Conservation (phyloP, 2,113 vertebrate species). For the Rhombomys opimus region DNA sequence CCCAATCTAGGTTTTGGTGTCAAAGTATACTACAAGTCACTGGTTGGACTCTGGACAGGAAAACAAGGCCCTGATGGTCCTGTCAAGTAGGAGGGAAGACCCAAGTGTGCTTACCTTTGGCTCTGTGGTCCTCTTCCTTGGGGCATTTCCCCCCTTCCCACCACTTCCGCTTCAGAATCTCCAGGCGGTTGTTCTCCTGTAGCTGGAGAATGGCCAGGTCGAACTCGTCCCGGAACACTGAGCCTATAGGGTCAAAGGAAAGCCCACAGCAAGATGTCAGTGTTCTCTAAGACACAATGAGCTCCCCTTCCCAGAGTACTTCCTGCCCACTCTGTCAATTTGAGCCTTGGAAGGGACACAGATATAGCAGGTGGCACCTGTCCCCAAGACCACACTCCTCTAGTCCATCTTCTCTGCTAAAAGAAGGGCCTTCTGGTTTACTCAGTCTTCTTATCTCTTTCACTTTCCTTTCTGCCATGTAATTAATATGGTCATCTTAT, state of each 20-base stretch:
- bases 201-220: constrained; percentile 98
- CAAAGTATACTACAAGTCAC: neutral
- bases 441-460: neutral
- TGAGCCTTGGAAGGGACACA: neutral
- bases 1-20: neutral
- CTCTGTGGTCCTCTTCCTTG: constrained; percentile 97
- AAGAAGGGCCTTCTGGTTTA: accelerated
- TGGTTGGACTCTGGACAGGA: too few species aligned
- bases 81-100: accelerated
- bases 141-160: constrained; percentile 99
- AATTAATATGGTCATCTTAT: accelerated
- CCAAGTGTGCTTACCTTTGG: constrained; percentile 90
- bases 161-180: constrained; percentile 98
- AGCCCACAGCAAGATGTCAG: neutral
- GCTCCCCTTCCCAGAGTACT: neutral
- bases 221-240: constrained; percentile 96
- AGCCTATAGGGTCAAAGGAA: constrained; percentile 88
- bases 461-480: neutral
- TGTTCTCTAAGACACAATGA: accelerated
- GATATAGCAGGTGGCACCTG: neutral
- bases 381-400: neutral
- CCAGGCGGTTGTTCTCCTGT: constrained; percentile 98
- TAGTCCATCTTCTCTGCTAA: accelerated
- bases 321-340: neutral
- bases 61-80: neutral